Percentiles rank a stretch among this genome's conserved stretches.
Conservation (phyloP, 2,888 invertebrate species). For the Ichneumoninae sp. region DNA sequence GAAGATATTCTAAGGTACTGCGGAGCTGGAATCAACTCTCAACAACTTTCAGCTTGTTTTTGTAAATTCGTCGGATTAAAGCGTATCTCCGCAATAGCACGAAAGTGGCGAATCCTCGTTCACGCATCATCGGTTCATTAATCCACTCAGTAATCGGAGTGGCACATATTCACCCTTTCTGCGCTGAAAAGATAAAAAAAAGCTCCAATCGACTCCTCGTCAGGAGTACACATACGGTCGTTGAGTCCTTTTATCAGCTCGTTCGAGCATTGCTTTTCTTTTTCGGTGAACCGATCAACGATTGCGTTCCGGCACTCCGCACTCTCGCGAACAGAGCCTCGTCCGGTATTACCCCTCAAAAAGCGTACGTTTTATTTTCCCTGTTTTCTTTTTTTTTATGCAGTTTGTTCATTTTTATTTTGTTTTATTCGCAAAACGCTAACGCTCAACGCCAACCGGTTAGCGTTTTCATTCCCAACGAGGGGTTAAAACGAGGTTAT, state of each 20-base stretch:
- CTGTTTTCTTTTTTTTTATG: background rate
- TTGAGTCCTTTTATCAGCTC: slow-evolving; percentile 39
- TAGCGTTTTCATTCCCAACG: slow-evolving; percentile 60
- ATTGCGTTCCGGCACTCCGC: slow-evolving; percentile 55
- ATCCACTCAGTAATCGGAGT: background rate
- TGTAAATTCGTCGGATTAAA: background rate
- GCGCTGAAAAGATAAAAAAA: background rate
- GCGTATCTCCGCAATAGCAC: background rate
- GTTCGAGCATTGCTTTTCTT: slow-evolving; percentile 14
- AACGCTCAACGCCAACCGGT: slow-evolving; percentile 55
- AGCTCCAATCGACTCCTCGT: background rate
- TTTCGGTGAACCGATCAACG: slow-evolving; percentile 46
- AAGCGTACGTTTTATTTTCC: background rate
- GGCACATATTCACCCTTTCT: too few relatives aligned
- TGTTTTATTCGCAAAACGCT: slow-evolving; percentile 58
- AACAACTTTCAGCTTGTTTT: background rate
- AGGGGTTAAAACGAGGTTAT: slow-evolving; percentile 57
- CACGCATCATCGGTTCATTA: background rate
- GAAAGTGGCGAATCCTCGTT: too few relatives aligned
- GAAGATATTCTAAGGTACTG: slow-evolving; percentile 14
- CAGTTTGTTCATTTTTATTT: background rate
- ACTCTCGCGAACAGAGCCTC: slow-evolving; percentile 56
- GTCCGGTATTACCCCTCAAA: background rate
- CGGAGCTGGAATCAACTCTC: slow-evolving; percentile 12
- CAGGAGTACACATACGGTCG: background rate